Evolutionary conservation across 2,113 vertebrate genomes (phyloP).

Genomic region (Geococcyx californianus): DNA sequence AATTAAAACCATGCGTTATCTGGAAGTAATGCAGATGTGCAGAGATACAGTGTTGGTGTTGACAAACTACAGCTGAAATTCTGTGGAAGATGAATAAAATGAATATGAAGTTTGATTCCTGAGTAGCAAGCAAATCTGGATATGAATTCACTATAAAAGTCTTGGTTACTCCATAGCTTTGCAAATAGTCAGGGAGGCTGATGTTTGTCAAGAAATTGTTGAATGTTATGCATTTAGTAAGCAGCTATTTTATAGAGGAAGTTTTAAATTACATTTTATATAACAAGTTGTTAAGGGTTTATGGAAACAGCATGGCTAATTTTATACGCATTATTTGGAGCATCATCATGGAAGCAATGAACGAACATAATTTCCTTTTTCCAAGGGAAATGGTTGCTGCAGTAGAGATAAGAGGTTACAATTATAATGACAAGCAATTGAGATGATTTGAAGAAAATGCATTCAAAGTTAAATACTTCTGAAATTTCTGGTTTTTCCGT

Average conservation of each 20-base stretch:
- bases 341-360: not conserved
- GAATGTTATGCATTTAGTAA: not conserved
- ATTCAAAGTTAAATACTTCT: not conserved
- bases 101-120: not conserved
- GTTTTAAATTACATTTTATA: not conserved
- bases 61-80: not conserved
- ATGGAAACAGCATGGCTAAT: not conserved
- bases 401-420: not conserved
- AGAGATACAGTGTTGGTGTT: not conserved
- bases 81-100: not conserved
- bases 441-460: conserved; percentile 2
- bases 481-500: not conserved
- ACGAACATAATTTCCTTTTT: not conserved
- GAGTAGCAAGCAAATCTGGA: not conserved
- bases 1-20: not conserved
- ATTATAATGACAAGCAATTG: not conserved
- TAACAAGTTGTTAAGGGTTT: not conserved
- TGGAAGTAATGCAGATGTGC: not conserved
- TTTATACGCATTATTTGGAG: not conserved
- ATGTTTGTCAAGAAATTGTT: not conserved
- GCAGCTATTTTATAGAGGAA: not conserved
- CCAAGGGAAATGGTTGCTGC: not conserved
- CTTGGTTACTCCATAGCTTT: not conserved
- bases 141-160: not conserved
- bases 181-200: not conserved